A percentile compares a stretch with the other conserved stretches of the same genome.
phyloP scores from a whole-genome alignment of 2,888 invertebrate genomes.

The Drosophila yooni region DNA sequence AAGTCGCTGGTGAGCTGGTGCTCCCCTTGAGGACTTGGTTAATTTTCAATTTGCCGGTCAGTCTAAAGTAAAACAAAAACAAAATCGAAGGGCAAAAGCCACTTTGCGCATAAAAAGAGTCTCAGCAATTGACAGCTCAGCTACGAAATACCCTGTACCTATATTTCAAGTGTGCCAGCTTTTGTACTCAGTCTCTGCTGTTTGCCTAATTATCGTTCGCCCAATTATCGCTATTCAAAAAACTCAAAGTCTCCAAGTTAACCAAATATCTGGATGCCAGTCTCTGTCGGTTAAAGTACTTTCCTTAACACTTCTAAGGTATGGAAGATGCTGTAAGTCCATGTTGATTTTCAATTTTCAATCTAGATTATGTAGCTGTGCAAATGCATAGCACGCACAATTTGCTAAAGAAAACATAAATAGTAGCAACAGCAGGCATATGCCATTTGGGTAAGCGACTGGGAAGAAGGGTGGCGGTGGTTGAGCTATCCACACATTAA shows the following conservation, averaged over 20 bases:
- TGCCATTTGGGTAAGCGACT: slow-evolving; percentile 32
- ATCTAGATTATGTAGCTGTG: slow-evolving; percentile 23
- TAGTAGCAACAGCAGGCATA: slow-evolving; percentile 64
- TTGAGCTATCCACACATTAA: slow-evolving; percentile 44
- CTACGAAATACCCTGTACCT: not conserved
- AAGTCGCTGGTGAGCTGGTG: slow-evolving; percentile 20
- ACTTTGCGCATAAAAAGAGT: slow-evolving; percentile 18
- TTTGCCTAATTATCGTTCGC: not conserved
- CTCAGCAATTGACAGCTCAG: not conserved
- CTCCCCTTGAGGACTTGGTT: slow-evolving; percentile 51
- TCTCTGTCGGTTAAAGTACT: not conserved
- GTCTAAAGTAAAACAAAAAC: slow-evolving; percentile 22
- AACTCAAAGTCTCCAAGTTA: not conserved
- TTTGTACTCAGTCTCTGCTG: not conserved
- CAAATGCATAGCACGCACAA: slow-evolving; percentile 70
- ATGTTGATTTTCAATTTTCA: slow-evolving; percentile 51
- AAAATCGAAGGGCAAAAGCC: slow-evolving; percentile 18
- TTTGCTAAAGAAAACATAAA: slow-evolving; percentile 77
- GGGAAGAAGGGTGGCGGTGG: not conserved
- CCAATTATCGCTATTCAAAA: not conserved
- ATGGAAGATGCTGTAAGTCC: slow-evolving; percentile 43
- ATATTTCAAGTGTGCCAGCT: not conserved
- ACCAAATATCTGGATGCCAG: not conserved
- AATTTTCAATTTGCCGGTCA: slow-evolving; percentile 71
- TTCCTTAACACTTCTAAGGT: not conserved